Conservation (phyloP, 2,797 vertebrate genomes). For the Psittacula derbiana region DNA sequence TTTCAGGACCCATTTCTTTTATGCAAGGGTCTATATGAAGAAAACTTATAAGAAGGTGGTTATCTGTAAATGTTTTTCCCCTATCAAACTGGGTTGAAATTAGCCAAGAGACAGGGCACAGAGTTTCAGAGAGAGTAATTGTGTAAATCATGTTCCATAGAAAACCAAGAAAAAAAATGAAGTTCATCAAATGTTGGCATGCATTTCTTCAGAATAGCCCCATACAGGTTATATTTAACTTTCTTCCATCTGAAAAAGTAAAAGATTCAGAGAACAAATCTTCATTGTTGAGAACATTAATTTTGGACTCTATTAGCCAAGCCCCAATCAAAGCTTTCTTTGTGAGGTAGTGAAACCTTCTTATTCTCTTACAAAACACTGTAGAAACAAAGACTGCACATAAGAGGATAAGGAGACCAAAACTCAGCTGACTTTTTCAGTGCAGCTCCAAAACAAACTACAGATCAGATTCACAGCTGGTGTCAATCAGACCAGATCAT, state of each 20-base stretch:
- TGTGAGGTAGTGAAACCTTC: slow-evolving; percentile 42
- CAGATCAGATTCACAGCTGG: not conserved
- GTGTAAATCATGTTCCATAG: not conserved
- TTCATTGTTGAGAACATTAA: slow-evolving; percentile 51
- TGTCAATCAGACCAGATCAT: not conserved
- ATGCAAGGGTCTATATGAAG: not conserved
- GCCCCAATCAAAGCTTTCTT: slow-evolving; percentile 47
- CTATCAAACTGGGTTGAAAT: not conserved
- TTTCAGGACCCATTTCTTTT: not conserved
- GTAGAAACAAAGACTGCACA: slow-evolving; percentile 24
- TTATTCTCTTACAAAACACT: slow-evolving; percentile 16
- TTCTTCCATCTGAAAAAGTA: slow-evolving; percentile 40
- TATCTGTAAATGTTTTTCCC: not conserved
- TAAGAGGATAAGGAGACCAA: slow-evolving; percentile 9
- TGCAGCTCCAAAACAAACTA: not conserved
- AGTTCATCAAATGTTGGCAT: slow-evolving; percentile 13
- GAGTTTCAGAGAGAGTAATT: not conserved
- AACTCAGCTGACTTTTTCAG: not conserved
- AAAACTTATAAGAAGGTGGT: not conserved
- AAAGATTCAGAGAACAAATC: slow-evolving; percentile 55
- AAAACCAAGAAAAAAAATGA: not conserved
- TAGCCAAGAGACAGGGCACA: not conserved
- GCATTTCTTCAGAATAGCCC: not conserved
- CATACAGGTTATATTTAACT: slow-evolving; percentile 46
- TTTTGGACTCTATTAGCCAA: slow-evolving; percentile 32